These are phyloP conservation scores for Numenius arquata DNA, from an alignment of 2,113 vertebrate species.

Conservation along the genomic window DNA sequence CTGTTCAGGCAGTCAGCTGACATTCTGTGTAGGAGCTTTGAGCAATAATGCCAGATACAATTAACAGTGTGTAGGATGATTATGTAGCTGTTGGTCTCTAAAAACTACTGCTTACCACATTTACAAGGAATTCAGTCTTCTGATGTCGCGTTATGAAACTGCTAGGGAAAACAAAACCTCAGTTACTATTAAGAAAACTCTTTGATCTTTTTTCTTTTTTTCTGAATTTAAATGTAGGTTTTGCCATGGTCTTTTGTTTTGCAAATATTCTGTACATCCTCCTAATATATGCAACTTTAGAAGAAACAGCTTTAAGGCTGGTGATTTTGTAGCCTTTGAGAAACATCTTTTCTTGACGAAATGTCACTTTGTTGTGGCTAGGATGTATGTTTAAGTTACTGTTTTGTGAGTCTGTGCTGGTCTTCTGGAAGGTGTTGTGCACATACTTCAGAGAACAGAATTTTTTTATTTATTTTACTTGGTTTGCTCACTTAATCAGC, in stretches of 20 bases:
- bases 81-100: conserved; percentile 60
- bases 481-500: background rate
- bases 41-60: conserved; percentile 61
- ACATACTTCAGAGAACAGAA: background rate
- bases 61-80: conserved; percentile 74
- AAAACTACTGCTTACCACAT: conserved; percentile 48
- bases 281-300: background rate
- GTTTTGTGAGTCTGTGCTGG: background rate
- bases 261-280: background rate
- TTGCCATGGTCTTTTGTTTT: background rate
- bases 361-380: background rate
- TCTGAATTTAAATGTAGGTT: background rate
- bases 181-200: conserved; percentile 28
- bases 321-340: background rate
- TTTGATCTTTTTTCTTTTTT: background rate
- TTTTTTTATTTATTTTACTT: background rate
- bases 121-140: conserved; percentile 64
- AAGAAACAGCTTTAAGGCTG: background rate
- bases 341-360: background rate
- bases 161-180: conserved; percentile 47
- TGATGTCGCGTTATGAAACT: conserved; percentile 18
- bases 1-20: conserved; percentile 59
- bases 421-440: background rate
- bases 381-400: background rate
- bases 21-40: conserved; percentile 55